Percentiles rank a stretch among this genome's conserved stretches.
Evolutionary conservation across 1,140 invertebrate species (phyloP).

Genomic region (Calephelis virginiensis): DNA sequence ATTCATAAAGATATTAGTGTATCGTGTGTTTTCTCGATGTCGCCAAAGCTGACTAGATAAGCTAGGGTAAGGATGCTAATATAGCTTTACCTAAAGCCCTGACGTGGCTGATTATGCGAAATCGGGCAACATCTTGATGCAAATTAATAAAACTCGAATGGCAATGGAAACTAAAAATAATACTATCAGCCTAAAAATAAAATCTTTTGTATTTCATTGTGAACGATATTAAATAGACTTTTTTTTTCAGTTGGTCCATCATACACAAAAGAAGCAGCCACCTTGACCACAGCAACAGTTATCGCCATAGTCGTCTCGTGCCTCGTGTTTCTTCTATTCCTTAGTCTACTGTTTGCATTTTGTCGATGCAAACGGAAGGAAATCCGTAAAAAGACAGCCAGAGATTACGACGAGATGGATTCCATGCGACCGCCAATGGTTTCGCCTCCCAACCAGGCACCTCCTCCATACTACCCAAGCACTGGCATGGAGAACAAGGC

Average conservation of each 20-base stretch:
- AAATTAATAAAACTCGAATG: too few species aligned
- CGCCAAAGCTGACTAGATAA: too few species aligned
- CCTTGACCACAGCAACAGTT: conserved; percentile 86
- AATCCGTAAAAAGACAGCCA: conserved; percentile 88
- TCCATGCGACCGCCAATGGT: conserved; percentile 88
- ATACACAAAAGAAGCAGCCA: conserved; percentile 87
- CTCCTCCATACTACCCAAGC: conserved; percentile 90
- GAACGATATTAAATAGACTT: background rate
- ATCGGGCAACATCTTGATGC: too few species aligned
- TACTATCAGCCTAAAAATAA: too few species aligned
- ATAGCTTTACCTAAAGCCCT: too few species aligned
- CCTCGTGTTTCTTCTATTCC: conserved; percentile 88
- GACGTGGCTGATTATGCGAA: too few species aligned
- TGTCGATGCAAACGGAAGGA: conserved; percentile 91
- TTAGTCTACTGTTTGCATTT: conserved; percentile 88
- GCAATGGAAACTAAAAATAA: too few species aligned
- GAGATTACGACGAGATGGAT: conserved; percentile 95
- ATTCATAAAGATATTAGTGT: too few species aligned
- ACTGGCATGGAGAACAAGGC: conserved; percentile 95
- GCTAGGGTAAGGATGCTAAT: too few species aligned
- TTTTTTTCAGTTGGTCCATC: conserved; percentile 85
- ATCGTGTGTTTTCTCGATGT: too few species aligned
- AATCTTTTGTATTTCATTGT: too few species aligned
- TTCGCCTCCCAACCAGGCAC: conserved; percentile 87
- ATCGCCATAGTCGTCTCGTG: conserved; percentile 90